phyloP scores from a whole-genome alignment of 2,797 vertebrate genomes.

The Neosilurus mollespiculum region DNA sequence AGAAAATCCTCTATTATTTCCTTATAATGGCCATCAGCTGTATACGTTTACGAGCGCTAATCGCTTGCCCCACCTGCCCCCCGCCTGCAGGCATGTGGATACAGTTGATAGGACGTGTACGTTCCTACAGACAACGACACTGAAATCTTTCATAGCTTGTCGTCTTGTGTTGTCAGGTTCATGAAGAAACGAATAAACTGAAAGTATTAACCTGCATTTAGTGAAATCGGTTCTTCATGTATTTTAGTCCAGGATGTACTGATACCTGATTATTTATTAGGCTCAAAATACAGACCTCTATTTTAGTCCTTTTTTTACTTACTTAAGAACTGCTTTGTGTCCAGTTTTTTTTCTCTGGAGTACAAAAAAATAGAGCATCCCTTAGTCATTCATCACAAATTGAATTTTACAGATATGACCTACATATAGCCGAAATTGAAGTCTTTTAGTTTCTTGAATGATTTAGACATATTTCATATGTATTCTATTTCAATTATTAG shows the following conservation, averaged over 20 bases:
- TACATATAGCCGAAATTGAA: slow-evolving; percentile 9
- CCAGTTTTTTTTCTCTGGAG: slow-evolving; percentile 1
- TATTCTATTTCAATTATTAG: too few species aligned
- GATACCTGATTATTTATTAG: background rate
- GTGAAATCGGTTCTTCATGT: background rate
- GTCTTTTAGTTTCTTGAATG: too few species aligned
- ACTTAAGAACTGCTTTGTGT: slow-evolving; percentile 7
- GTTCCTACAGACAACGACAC: background rate
- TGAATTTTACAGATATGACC: background rate
- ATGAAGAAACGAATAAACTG: too few species aligned
- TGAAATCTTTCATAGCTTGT: background rate
- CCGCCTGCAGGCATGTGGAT: background rate
- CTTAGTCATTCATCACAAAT: slow-evolving; percentile 12
- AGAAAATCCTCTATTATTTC: background rate
- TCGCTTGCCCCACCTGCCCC: background rate
- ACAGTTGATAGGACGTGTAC: background rate
- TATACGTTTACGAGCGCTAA: background rate
- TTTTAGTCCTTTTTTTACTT: background rate
- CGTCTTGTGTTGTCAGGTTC: background rate
- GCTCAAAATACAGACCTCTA: background rate
- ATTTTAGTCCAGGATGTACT: background rate
- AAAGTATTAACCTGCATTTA: background rate
- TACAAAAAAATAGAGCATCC: background rate
- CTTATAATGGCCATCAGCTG: background rate
- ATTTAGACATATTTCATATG: too few species aligned